Conservation (phyloP, 2,113 vertebrate genomes). For the Sceloporus tristichus region DNA sequence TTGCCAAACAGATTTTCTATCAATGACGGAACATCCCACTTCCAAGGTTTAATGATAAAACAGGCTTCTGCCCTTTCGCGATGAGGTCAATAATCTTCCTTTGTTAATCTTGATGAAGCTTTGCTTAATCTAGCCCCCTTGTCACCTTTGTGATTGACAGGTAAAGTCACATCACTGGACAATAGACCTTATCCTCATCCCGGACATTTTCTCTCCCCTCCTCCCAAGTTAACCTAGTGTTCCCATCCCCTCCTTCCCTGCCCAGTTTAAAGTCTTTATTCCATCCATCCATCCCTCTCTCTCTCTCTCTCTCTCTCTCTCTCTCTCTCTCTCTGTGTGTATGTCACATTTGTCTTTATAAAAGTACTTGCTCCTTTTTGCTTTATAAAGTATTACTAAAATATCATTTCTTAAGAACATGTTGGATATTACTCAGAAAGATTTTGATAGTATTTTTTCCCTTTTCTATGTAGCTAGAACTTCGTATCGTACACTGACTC, state of each 20-base stretch:
- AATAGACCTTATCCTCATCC: slow-evolving; percentile 67
- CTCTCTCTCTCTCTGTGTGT: no score
- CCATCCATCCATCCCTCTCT: no score
- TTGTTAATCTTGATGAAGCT: slow-evolving; percentile 84
- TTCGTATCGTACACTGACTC: slow-evolving; percentile 29
- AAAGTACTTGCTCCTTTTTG: slow-evolving; percentile 33
- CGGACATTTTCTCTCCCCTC: slow-evolving; percentile 48
- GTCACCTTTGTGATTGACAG: slow-evolving; percentile 77
- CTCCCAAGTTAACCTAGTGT: slow-evolving; percentile 27
- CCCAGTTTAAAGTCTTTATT: slow-evolving; percentile 32
- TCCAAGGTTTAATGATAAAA: slow-evolving; percentile 81
- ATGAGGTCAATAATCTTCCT: slow-evolving; percentile 85
- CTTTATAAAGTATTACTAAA: slow-evolving; percentile 29
- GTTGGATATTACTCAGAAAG: slow-evolving; percentile 10
- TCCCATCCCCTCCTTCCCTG: slow-evolving; percentile 62
- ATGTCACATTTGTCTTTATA: background rate
- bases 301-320: no score
- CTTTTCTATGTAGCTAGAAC: slow-evolving; percentile 29
- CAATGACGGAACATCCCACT: slow-evolving; percentile 62
- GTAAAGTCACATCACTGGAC: slow-evolving; percentile 70
- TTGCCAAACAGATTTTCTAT: slow-evolving; percentile 49
- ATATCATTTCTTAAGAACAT: slow-evolving; percentile 45
- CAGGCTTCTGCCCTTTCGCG: slow-evolving; percentile 77
- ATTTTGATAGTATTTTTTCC: slow-evolving; percentile 33
- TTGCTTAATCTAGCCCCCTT: slow-evolving; percentile 84